Evolutionary conservation across 92 coral and sea anemone genomes (phyloP).

Genomic region (Phymanthus crucifer): DNA sequence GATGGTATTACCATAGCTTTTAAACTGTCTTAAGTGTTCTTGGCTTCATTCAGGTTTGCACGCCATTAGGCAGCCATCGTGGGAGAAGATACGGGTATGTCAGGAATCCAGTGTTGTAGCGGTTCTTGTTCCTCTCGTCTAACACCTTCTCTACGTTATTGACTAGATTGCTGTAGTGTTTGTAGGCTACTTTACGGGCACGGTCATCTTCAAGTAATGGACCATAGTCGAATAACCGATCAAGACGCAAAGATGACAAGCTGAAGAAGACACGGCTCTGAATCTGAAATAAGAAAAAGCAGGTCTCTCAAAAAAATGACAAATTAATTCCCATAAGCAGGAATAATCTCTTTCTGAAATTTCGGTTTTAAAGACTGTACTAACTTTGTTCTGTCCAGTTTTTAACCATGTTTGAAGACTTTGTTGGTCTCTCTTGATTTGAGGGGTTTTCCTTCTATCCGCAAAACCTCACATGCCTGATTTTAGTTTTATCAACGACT

Average conservation of each 20-base stretch:
- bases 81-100: conserved; percentile 62
- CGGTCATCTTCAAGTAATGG: conserved; percentile 22
- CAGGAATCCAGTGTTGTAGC: conserved; percentile 37
- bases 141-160: conserved; percentile 3
- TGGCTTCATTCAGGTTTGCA: conserved; percentile 22
- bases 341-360: background rate
- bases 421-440: no score
- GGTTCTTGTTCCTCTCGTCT: conserved; percentile 38
- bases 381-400: background rate
- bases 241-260: conserved; percentile 45
- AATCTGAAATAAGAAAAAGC: conserved; percentile 17
- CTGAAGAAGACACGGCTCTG: conserved; percentile 41
- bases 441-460: no score
- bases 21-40: no score
- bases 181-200: conserved; percentile 20
- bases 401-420: background rate
- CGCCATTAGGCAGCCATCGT: conserved; percentile 58
- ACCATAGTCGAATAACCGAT: conserved; percentile 56
- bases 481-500: no score
- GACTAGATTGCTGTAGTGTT: conserved; percentile 26
- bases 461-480: no score
- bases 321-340: background rate
- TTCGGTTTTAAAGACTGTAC: background rate
- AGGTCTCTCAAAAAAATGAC: background rate
- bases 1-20: no score